Conservation (phyloP, 2,888 invertebrate species). For the Dasypolia templi region DNA sequence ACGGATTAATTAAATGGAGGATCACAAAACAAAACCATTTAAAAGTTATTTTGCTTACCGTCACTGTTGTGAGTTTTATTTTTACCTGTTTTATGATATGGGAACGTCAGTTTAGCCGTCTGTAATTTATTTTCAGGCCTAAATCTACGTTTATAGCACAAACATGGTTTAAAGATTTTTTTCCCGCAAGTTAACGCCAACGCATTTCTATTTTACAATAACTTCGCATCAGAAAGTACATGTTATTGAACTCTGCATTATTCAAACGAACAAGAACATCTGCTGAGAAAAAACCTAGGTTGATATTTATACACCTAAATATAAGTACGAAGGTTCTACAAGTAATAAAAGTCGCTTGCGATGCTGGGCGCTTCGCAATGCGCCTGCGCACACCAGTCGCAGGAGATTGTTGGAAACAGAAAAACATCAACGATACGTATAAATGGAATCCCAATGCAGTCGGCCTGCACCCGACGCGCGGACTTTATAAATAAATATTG, state of each 20-base stretch:
- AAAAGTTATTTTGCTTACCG: constrained; percentile 65
- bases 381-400: constrained; percentile 58
- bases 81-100: constrained; percentile 42
- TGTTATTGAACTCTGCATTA: constrained; percentile 37
- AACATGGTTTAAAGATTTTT: neutral
- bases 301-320: constrained; percentile 54
- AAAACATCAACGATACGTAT: constrained; percentile 74
- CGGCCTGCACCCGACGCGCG: constrained; percentile 52
- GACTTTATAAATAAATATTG: constrained; percentile 69
- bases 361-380: constrained; percentile 60
- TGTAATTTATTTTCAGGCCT: neutral
- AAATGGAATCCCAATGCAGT: constrained; percentile 56
- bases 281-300: constrained; percentile 48
- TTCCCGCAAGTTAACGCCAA: neutral
- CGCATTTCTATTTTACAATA: neutral
- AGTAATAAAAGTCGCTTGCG: constrained; percentile 59
- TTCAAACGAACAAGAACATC: constrained; percentile 29
- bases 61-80: constrained; percentile 61
- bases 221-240: constrained; percentile 3
- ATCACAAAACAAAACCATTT: constrained; percentile 66
- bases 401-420: constrained; percentile 77
- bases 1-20: constrained; percentile 66
- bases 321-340: constrained; percentile 45
- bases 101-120: constrained; percentile 7
- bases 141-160: neutral